These are phyloP conservation scores for Hedya salicella DNA, from an alignment of 2,888 invertebrate genomes.

Conservation along the genomic window DNA sequence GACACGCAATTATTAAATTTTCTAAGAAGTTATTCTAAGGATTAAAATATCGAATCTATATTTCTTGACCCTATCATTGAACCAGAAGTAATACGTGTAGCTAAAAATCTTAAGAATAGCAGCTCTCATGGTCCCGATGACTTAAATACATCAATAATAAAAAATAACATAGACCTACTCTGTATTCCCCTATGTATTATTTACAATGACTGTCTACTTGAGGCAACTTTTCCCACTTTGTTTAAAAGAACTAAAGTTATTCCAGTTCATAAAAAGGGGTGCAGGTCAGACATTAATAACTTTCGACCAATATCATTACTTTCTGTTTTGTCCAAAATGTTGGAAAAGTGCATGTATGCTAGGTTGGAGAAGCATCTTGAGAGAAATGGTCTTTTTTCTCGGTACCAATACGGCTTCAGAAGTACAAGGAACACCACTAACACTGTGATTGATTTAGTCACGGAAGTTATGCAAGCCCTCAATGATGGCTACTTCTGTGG, in stretches of 20 bases:
- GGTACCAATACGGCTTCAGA: not conserved
- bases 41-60: not conserved
- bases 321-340: not conserved
- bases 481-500: too few relatives aligned
- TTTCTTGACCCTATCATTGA: conserved; percentile 2
- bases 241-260: not conserved
- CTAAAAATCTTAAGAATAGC: not conserved
- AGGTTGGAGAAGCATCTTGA: not conserved
- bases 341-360: not conserved
- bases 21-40: not conserved
- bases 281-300: not conserved
- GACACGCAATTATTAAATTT: not conserved
- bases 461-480: too few relatives aligned
- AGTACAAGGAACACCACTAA: not conserved
- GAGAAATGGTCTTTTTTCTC: not conserved
- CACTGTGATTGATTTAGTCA: too few relatives aligned
- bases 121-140: not conserved
- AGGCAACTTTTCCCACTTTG: not conserved
- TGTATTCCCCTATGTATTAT: not conserved
- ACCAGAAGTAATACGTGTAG: not conserved
- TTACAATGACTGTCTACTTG: not conserved
- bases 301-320: not conserved
- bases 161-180: not conserved
- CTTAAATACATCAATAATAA: not conserved
- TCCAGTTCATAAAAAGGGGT: not conserved